Base-by-base conservation (phyloP, 2,113 vertebrate species). In the Triplophysa siluroides region DNA sequence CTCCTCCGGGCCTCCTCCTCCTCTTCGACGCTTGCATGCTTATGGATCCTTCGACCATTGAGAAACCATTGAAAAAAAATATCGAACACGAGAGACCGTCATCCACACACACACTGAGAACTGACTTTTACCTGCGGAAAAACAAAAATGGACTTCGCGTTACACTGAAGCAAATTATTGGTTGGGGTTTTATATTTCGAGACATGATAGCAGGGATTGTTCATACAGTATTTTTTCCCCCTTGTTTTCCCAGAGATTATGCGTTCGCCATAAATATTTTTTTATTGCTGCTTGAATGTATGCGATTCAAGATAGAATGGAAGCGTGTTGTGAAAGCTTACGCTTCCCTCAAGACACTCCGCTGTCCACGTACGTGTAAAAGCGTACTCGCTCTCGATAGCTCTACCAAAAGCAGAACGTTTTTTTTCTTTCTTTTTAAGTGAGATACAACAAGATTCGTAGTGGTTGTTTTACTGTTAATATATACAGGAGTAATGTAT, bases 141-240 rank as follows among this genome's bases (percentile, higher is more conserved):
- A 85, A 87, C 88, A 78, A 93, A 96, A 95, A 96, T 92, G 95
- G 95, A 98, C 96, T 95, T 95, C 95, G 96, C 91, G 96, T 96
- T 96, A 96, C 97, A 96, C 95, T 96, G 96, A 96, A 95, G 95
- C 94, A 95, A 94, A 94, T 95, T 93, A 93, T 83, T 93, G 92
- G 93, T 95, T 95, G 95, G 94, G 95, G 95, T 98, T 99, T 99
- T 98, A 95, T 98, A 98, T 98, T 95, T 97, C 96, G 96, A 94
- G 93, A 97, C 94, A 94, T 93, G 96, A 94, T 97, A 97, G 96
- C 97, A 96, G 96, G 96, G 95, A 96, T 52, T 97, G 96, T 97
- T 97, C 95, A 95, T 96, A 94, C 80, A 85, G 89, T 89, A 82
- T 85, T 95, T 93, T 69, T 1, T 76, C 94, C 56, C 29, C 56